Percentiles rank a stretch among this genome's conserved stretches.
phyloP scores from a whole-genome alignment of 2,113 vertebrate species.

The Maccullochella peelii region DNA sequence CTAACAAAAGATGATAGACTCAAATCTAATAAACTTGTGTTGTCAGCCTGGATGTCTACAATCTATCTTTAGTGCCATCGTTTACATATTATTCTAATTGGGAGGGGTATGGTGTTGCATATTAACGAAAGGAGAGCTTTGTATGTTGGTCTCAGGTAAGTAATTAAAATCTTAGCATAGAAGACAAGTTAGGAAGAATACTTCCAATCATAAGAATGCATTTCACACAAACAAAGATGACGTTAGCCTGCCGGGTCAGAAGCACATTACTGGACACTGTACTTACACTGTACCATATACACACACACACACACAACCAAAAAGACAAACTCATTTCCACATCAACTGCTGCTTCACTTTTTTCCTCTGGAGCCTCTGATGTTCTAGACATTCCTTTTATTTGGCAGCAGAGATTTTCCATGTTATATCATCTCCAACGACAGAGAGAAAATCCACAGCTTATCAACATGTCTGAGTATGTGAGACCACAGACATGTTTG shows the following conservation, averaged over 20 bases:
- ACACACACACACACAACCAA: background rate
- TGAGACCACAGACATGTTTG: background rate
- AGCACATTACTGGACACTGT: constrained; percentile 20
- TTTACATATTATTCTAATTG: background rate
- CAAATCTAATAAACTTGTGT: background rate
- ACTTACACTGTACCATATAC: background rate
- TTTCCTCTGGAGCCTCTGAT: background rate
- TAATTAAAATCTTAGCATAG: background rate
- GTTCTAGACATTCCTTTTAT: background rate
- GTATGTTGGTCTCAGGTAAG: background rate
- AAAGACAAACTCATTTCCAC: background rate
- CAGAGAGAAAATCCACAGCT: background rate
- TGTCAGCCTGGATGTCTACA: background rate
- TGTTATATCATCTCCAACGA: background rate
- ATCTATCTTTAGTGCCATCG: background rate
- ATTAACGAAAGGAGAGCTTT: background rate
- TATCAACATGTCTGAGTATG: background rate
- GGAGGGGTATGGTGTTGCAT: background rate
- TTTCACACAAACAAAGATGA: constrained; percentile 46
- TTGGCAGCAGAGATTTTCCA: background rate
- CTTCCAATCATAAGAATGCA: background rate
- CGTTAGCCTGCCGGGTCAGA: constrained; percentile 29
- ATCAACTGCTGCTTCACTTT: background rate
- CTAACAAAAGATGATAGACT: too few species aligned
- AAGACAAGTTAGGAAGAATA: background rate